Conservation (phyloP, 2,888 invertebrate species). For the Automeris io region DNA sequence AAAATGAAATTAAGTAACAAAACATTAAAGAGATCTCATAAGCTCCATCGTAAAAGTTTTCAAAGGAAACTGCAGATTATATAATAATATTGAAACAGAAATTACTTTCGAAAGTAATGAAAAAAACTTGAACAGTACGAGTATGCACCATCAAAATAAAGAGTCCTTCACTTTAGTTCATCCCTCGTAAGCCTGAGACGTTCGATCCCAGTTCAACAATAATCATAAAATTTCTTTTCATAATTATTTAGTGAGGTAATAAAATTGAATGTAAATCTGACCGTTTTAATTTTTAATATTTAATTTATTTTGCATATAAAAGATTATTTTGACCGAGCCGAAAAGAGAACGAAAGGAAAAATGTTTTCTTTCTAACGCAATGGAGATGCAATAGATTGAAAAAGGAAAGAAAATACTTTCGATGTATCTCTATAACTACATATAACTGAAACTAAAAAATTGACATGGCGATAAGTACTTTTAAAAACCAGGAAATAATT, state of each 20-base stretch:
- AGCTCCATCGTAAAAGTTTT: slow-evolving; percentile 41
- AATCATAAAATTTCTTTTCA: slow-evolving; percentile 25
- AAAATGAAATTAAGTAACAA: slow-evolving; percentile 13
- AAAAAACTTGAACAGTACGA: slow-evolving; percentile 59
- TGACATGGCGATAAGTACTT: no score
- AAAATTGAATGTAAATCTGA: neutral
- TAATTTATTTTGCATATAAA: neutral
- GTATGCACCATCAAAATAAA: slow-evolving; percentile 24
- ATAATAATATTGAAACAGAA: slow-evolving; percentile 42
- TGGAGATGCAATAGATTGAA: no score
- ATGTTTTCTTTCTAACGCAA: no score
- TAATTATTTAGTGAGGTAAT: slow-evolving; percentile 3
- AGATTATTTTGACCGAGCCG: no score
- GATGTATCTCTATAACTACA: no score
- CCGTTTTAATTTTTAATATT: neutral
- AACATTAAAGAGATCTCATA: slow-evolving; percentile 17
- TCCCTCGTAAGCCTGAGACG: slow-evolving; percentile 34
- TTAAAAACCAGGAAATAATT: no score
- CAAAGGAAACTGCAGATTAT: slow-evolving; percentile 42
- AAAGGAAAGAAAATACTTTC: no score
- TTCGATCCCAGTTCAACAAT: no score
- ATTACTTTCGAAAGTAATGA: slow-evolving; percentile 68
- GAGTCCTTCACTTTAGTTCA: slow-evolving; percentile 38
- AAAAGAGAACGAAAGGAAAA: no score
- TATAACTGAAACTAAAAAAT: no score